phyloP scores from a whole-genome alignment of 2,888 invertebrate species.

The Zygothrica quintamaculata region DNA sequence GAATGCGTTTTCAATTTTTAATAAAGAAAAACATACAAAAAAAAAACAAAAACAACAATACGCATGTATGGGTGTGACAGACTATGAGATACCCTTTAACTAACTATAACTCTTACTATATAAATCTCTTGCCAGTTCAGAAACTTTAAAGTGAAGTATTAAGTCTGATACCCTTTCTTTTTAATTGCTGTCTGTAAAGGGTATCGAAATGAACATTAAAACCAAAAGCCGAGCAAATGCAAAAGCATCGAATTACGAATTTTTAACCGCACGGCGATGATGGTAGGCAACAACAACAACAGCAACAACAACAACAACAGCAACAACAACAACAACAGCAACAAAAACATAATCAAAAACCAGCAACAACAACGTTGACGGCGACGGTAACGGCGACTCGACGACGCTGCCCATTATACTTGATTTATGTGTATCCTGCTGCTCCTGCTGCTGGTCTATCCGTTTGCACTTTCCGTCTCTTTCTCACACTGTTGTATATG shows the following conservation, averaged over 20 bases:
- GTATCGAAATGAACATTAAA: conserved; percentile 28
- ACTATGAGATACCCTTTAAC: background rate
- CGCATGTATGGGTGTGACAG: background rate
- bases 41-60: conserved; percentile 1
- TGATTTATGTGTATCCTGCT: conserved; percentile 75
- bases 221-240: conserved; percentile 56
- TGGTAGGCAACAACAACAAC: too few relatives aligned
- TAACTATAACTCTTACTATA: background rate
- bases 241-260: conserved; percentile 77
- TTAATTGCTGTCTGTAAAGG: background rate
- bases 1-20: conserved; percentile 79
- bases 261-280: conserved; percentile 62
- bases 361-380: too few relatives aligned
- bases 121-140: too few relatives aligned
- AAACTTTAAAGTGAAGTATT: too few relatives aligned
- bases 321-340: too few relatives aligned
- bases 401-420: conserved; percentile 76
- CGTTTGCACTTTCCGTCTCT: conserved; percentile 30
- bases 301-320: too few relatives aligned
- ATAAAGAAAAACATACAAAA: conserved; percentile 60
- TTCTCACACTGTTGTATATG: conserved; percentile 27
- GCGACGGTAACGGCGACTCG: conserved; percentile 56
- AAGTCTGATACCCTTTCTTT: background rate
- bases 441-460: conserved; percentile 29
- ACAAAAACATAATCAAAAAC: too few relatives aligned